Evolutionary conservation across 2,113 vertebrate species (phyloP), one percentile per base, ranked within the genome.

Genomic region (Mesoclemmys tuberculata): DNA sequence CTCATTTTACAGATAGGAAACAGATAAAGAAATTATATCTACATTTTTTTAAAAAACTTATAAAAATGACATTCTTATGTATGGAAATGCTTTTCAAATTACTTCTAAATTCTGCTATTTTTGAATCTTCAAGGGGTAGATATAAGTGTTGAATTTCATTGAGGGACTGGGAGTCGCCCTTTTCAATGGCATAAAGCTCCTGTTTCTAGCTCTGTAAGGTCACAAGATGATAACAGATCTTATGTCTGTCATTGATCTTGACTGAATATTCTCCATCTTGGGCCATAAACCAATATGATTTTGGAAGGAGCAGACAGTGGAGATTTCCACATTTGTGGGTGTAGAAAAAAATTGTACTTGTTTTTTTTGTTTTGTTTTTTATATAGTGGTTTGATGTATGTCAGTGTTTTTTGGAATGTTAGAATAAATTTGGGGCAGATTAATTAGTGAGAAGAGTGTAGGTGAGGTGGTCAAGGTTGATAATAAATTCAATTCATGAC

Each of bases 291-390:
- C 3, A 85, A n/a, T 71, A 10, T 1, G 9, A 1, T 74, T 87
- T 44, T 27, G 29, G 58, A 31, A 26, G 4, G 29, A 8, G 58
- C 27, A 19, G 68, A 79, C 16, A 22, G 12, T 3, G n/a, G 1
- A 0, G 3, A 56, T 82, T 64, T 1, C 0, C 75, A 46, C 6
- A 35, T 1, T 84, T 54, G 85, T 18, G 49, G 7, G 10, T 27
- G 16, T 80, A n/a, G 41, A 84, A 19, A 26, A 61, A 61, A 54
- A 61, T 11, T 61, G 12, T 10, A 61, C 27, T 61, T 61, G 13
- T 61, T 46, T 83, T 75, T 74, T 82, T 46, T 61, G 13, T 61
- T 46, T 83, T 75, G 64, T 82, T 46, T 5, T 80, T 35, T 18
- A 29, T 48, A n/a, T 41, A 12, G 13, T 75, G 26, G 18, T 86